A percentile compares a stretch with the other conserved stretches of the same genome.
Evolutionary conservation across 2,113 vertebrate species (phyloP).

Genomic region (Chelonoidis abingdonii): DNA sequence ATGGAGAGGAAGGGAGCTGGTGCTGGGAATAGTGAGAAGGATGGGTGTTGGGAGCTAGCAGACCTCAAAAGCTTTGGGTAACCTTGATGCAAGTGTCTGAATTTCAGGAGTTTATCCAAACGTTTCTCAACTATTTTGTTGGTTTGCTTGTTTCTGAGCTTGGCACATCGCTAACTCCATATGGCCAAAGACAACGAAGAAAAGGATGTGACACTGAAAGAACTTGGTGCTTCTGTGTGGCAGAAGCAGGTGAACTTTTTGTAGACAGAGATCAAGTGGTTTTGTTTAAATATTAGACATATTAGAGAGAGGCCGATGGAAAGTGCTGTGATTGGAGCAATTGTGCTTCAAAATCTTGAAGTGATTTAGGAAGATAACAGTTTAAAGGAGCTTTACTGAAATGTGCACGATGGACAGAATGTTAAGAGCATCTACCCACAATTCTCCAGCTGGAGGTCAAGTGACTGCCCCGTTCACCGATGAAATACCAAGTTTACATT

Average conservation of each 20-base stretch:
- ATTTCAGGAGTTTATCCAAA: constrained; percentile 39
- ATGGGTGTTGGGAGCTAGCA: constrained; percentile 1
- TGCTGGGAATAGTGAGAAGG: constrained; percentile 24
- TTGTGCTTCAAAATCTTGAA: neutral
- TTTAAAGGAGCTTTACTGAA: neutral
- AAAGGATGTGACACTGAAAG: constrained; percentile 30
- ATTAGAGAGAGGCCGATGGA: neutral
- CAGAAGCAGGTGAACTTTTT: neutral
- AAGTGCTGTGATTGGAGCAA: neutral
- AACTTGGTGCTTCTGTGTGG: neutral
- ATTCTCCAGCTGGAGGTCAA: neutral
- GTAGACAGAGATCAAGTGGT: constrained; percentile 25
- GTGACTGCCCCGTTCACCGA: neutral
- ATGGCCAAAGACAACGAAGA: neutral
- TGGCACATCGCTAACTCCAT: neutral
- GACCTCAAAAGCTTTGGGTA: constrained; percentile 11
- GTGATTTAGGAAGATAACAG: neutral
- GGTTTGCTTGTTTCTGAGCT: neutral
- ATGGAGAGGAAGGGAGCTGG: neutral
- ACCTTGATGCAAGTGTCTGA: constrained; percentile 36
- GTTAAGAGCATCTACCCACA: neutral
- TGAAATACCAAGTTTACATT: neutral
- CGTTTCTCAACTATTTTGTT: constrained; percentile 28
- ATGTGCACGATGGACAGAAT: neutral
- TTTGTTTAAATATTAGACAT: constrained; percentile 2